phyloP scores from a whole-genome alignment of 1,140 invertebrate genomes.

The Homarus americanus region DNA sequence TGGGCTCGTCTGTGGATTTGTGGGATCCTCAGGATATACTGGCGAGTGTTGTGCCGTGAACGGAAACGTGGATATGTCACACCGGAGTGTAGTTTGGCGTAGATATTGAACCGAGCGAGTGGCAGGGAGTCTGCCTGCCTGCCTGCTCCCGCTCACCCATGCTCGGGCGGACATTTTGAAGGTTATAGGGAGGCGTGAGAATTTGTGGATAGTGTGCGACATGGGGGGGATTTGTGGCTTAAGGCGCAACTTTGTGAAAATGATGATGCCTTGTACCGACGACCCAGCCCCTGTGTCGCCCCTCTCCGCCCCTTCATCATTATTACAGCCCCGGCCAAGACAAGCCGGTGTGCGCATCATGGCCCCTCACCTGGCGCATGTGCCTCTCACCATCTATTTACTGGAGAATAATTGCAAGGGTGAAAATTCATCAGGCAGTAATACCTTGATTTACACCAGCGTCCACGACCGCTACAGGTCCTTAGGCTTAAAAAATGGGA shows the following conservation, averaged over 20 bases:
- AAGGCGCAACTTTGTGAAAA: too few relatives aligned
- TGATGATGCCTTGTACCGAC: too few relatives aligned
- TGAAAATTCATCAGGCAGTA: conserved; percentile 4
- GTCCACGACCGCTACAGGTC: conserved; percentile 19
- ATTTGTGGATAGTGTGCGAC: conserved; percentile 13
- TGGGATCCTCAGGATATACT: conserved; percentile 24
- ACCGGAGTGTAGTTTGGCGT: conserved; percentile 21
- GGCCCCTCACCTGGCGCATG: conserved; percentile 8
- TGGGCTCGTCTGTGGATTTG: background rate
- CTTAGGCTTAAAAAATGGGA: conserved; percentile 19
- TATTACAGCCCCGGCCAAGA: conserved; percentile 8
- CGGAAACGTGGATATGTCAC: conserved; percentile 37
- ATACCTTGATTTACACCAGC: conserved; percentile 21
- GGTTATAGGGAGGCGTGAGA: background rate
- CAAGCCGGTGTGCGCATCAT: too few relatives aligned
- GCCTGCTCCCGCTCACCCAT: background rate
- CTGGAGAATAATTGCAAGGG: background rate
- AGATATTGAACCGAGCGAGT: conserved; percentile 51
- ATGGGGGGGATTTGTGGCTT: background rate
- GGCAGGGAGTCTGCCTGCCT: background rate
- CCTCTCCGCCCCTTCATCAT: background rate
- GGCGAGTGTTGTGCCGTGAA: conserved; percentile 35
- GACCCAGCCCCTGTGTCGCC: background rate
- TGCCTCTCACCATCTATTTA: background rate
- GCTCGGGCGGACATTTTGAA: conserved; percentile 58